Evolutionary conservation across 2,888 invertebrate species (phyloP).

Genomic region (Cataglyphis cursor): DNA sequence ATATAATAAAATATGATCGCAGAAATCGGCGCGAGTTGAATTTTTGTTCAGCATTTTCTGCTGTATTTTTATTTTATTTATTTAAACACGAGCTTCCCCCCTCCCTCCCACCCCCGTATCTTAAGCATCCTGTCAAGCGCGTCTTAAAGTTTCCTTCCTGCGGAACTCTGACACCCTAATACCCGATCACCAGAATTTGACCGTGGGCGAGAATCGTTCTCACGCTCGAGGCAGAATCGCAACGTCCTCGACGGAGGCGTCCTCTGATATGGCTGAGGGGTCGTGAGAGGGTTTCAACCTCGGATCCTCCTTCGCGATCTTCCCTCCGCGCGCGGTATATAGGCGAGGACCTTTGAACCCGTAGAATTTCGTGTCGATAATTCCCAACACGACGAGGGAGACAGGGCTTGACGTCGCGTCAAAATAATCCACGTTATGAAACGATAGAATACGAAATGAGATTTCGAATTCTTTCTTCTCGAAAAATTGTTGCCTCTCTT

Average conservation of each 20-base stretch:
- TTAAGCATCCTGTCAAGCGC: background rate
- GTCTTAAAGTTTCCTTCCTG: constrained; percentile 60
- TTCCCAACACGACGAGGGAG: constrained; percentile 55
- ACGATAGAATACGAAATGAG: background rate
- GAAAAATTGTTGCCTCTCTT: background rate
- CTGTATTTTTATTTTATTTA: background rate
- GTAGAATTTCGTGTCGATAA: constrained; percentile 79
- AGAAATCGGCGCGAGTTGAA: background rate
- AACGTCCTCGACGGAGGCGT: constrained; percentile 60
- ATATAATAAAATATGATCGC: background rate
- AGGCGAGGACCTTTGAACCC: constrained; percentile 81
- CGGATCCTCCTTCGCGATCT: constrained; percentile 64
- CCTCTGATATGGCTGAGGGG: constrained; percentile 72
- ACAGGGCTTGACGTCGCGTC: background rate
- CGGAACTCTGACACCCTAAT: constrained; percentile 80
- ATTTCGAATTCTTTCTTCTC: background rate
- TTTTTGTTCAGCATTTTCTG: background rate
- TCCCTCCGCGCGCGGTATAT: constrained; percentile 54
- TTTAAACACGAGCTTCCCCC: background rate
- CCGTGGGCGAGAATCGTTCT: constrained; percentile 82
- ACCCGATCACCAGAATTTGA: constrained; percentile 79
- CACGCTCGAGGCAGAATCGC: constrained; percentile 76
- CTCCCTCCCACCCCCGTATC: background rate
- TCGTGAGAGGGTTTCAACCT: constrained; percentile 81
- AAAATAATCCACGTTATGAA: constrained; percentile 10